These are phyloP conservation scores for Virgularia gustaviana DNA, from an alignment of 92 coral and sea anemone species.

Conservation along the genomic window DNA sequence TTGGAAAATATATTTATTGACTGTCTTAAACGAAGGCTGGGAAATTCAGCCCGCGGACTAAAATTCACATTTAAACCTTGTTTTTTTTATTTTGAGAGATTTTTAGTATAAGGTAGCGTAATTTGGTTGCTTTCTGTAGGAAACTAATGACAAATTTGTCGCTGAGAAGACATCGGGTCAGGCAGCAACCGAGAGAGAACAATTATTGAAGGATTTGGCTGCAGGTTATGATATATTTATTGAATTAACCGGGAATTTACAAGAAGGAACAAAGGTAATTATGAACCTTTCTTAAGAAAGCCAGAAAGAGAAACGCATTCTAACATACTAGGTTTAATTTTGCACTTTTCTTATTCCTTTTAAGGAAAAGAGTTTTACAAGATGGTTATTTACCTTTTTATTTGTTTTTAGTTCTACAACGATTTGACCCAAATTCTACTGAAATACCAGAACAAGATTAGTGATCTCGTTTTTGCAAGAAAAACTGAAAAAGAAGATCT, in stretches of 20 bases:
- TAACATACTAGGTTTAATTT: too few relatives aligned
- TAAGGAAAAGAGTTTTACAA: background rate
- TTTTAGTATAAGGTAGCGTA: too few relatives aligned
- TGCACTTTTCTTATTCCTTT: too few relatives aligned
- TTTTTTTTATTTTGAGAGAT: background rate
- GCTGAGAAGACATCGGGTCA: constrained; percentile 83
- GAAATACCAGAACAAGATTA: constrained; percentile 79
- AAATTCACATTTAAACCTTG: background rate
- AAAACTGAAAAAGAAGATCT: constrained; percentile 94
- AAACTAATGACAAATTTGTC: constrained; percentile 78
- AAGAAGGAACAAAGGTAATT: constrained; percentile 92
- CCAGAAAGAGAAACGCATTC: too few relatives aligned
- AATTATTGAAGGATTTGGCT: constrained; percentile 86
- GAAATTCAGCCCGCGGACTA: too few relatives aligned
- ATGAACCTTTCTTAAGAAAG: background rate
- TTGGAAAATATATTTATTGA: too few relatives aligned
- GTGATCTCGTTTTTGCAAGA: constrained; percentile 93
- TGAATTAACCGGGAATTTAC: constrained; percentile 79
- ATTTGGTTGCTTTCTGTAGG: constrained; percentile 30
- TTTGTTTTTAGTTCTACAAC: constrained; percentile 77
- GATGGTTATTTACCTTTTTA: background rate
- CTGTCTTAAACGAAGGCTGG: background rate
- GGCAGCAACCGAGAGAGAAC: constrained; percentile 85
- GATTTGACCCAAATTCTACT: constrained; percentile 88
- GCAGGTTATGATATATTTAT: constrained; percentile 88